Evolutionary conservation across 1,140 invertebrate species (phyloP).

Genomic region (Venturia canescens): DNA sequence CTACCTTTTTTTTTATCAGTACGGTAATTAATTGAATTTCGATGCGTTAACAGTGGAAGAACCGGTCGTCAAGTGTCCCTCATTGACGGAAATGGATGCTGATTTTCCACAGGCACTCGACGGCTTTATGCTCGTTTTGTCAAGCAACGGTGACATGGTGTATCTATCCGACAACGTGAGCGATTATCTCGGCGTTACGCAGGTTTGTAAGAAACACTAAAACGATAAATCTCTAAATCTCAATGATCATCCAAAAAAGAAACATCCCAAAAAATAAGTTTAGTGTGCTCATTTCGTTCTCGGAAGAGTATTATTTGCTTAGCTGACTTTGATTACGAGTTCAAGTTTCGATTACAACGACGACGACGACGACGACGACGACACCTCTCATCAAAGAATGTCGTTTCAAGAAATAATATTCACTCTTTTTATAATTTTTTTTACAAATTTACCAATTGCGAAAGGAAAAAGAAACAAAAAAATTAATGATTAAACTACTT

Average conservation of each 20-base stretch:
- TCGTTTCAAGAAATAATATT: too few species aligned
- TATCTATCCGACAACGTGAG: constrained; percentile 94
- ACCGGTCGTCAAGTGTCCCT: constrained; percentile 69
- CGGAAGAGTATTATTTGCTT: too few species aligned
- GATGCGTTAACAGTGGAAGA: constrained; percentile 57
- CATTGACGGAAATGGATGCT: constrained; percentile 76
- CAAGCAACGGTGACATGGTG: constrained; percentile 92
- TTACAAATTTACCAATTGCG: too few species aligned
- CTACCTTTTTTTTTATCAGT: neutral
- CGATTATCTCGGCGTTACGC: constrained; percentile 92
- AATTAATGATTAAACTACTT: neutral
- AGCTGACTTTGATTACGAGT: too few species aligned
- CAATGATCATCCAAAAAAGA: too few species aligned
- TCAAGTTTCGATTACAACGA: too few species aligned
- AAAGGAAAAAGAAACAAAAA: too few species aligned
- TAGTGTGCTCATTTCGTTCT: too few species aligned
- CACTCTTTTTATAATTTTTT: too few species aligned
- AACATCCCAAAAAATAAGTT: constrained; percentile 24
- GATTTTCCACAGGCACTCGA: constrained; percentile 88
- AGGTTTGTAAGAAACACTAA: constrained; percentile 79
- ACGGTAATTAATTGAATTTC: neutral
- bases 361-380: too few species aligned
- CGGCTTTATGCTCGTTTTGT: constrained; percentile 91
- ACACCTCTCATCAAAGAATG: too few species aligned
- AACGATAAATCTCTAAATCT: neutral